A percentile compares a stretch with the other conserved stretches of the same genome.
Conservation (phyloP, 1,140 invertebrate species). For the Drosophila fuyamai region DNA sequence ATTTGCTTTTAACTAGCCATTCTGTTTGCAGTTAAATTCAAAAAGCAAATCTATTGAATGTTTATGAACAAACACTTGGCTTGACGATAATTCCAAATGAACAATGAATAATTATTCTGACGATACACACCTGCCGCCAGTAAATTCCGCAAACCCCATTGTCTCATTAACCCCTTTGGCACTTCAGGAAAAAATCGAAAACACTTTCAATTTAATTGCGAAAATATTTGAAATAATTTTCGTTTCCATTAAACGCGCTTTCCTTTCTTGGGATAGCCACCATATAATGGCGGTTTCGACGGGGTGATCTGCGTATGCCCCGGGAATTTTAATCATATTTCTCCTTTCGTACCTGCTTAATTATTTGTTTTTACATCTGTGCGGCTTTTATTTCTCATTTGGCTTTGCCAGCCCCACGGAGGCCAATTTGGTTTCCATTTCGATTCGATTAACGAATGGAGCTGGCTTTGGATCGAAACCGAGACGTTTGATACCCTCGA, state of each 20-base stretch:
- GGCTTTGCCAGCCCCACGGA: conserved; percentile 21
- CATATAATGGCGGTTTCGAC: neutral
- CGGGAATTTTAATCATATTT: conserved; percentile 62
- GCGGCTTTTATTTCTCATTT: conserved; percentile 39
- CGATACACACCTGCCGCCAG: conserved; percentile 24
- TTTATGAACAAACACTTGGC: conserved; percentile 1
- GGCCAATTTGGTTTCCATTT: conserved; percentile 69
- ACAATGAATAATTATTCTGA: conserved; percentile 21
- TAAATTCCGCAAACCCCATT: neutral
- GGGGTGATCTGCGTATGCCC: conserved; percentile 48
- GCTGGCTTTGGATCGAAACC: neutral
- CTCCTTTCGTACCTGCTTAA: conserved; percentile 45
- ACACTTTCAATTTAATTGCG: conserved; percentile 37
- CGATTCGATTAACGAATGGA: conserved; percentile 51
- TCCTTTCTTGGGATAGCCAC: conserved; percentile 22
- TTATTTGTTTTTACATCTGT: conserved; percentile 35
- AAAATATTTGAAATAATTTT: conserved; percentile 42
- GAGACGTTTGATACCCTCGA: conserved; percentile 6
- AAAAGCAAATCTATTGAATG: neutral
- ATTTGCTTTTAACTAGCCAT: neutral
- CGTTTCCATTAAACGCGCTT: conserved; percentile 22
- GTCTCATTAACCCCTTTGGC: conserved; percentile 15
- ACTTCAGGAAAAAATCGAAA: conserved; percentile 29
- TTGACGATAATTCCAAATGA: conserved; percentile 5
- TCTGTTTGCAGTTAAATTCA: too few relatives aligned